Conservation (phyloP, 1,140 invertebrate species). For the Heliothis subflexa region DNA sequence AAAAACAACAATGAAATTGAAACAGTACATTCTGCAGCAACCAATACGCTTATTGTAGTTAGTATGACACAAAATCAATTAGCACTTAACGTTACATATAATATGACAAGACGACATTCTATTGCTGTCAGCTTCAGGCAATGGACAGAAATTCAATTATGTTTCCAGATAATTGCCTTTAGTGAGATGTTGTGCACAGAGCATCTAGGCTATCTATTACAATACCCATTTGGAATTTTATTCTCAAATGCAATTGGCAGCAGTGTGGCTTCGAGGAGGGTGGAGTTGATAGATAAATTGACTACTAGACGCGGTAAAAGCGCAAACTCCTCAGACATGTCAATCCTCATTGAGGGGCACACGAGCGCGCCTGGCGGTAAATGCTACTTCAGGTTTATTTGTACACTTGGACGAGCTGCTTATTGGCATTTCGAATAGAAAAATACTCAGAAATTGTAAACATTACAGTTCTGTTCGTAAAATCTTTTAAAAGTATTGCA, state of each 20-base stretch:
- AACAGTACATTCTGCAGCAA: not conserved
- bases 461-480: not conserved
- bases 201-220: not conserved
- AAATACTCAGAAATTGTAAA: not conserved
- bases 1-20: not conserved
- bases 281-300: constrained; percentile 20
- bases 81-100: not conserved
- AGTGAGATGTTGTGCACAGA: not conserved
- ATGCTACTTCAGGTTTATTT: constrained; percentile 12
- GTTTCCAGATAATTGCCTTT: constrained; percentile 12
- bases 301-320: constrained; percentile 2
- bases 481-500: not conserved
- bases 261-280: not conserved
- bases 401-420: not conserved
- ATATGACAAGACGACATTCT: not conserved
- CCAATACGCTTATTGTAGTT: not conserved
- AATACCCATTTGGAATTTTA: not conserved
- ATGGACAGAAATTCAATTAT: not conserved
- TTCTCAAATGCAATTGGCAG: not conserved
- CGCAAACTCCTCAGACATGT: constrained; percentile 41
- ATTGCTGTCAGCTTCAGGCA: not conserved
- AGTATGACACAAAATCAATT: not conserved
- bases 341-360: constrained; percentile 29
- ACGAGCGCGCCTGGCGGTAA: not conserved
- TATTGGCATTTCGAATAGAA: not conserved